Evolutionary conservation across 2,113 vertebrate genomes (phyloP), one percentile per base, ranked within the genome.

Genomic region (Gallinago media): DNA sequence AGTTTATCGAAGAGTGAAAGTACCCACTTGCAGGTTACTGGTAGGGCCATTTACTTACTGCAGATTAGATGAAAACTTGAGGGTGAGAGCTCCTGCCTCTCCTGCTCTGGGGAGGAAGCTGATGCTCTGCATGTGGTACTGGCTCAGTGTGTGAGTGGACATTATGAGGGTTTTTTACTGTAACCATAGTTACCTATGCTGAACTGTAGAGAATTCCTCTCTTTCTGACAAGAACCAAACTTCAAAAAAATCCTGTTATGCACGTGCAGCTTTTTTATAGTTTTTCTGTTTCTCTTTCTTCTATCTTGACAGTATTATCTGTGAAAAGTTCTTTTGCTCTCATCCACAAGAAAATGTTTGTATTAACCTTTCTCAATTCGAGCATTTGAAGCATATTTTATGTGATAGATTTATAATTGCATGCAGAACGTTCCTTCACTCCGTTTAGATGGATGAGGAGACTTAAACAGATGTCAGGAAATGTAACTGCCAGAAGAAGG

Each of bases 1-100:
- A 71, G 23, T 71, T 86, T 81, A 50, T 54, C 31, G 63, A 54
- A 46, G 36, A 77, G 47, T 62, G 42, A 77, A 89, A 22, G 36
- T 34, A 46, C 7, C 13, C 0, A 0, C 38, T 21, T 38, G 23
- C 36, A 66, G 20, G 18, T 68, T 85, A 17, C 47, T 47, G 31
- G 11, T n/a, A 83, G 29, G 16, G n/a, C 70, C 8, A 36, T 90
- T 85, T 79, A 44, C 49, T 83, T 62, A 8, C 42, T 87, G 73
- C 46, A 74, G 42, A 74, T 89, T 36, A 67, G 22, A 44, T 71
- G 16, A 70, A 52, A 88, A 47, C 34, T 70, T 4, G 11, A 12
- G 15, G 6, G 5, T 38, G 22, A 25, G 44, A 75, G 20, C 13
- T 75, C 40, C 26, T 77, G 32, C 67, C 12, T 77, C 31, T 93